Evolutionary conservation across 64 coral and sea anemone genomes (phyloP).

Genomic region (Orbicella faveolata): DNA sequence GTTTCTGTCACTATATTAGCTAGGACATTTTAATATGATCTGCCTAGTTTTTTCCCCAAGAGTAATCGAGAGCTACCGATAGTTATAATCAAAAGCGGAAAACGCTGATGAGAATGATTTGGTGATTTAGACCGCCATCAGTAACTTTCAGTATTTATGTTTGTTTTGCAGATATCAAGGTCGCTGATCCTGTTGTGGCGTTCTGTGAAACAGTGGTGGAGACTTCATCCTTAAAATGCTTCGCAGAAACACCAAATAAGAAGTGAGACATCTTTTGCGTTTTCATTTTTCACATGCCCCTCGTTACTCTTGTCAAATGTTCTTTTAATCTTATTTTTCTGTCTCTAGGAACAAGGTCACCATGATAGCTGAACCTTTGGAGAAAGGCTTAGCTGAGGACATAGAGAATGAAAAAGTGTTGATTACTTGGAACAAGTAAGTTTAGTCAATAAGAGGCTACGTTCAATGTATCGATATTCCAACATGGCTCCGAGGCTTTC

Average conservation of each 20-base stretch:
- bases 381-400: slow-evolving; percentile 97
- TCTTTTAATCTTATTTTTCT: neutral
- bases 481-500: neutral
- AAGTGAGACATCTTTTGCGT: slow-evolving; percentile 76
- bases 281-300: neutral
- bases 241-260: slow-evolving; percentile 99
- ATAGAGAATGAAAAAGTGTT: slow-evolving; percentile 98
- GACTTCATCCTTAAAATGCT: slow-evolving; percentile 95
- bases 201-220: slow-evolving; percentile 99
- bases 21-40: too few relatives aligned
- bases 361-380: slow-evolving; percentile 96
- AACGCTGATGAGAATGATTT: too few relatives aligned
- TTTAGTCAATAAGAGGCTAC: neutral
- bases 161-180: slow-evolving; percentile 88
- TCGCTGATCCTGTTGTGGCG: slow-evolving; percentile 96
- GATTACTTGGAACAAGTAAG: slow-evolving; percentile 99
- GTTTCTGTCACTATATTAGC: too few relatives aligned
- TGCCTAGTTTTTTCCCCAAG: too few relatives aligned
- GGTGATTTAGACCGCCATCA: too few relatives aligned
- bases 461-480: neutral
- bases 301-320: neutral
- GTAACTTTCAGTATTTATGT: neutral
- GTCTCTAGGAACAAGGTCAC: slow-evolving; percentile 88
- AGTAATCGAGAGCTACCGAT: too few relatives aligned
- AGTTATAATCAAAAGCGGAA: too few relatives aligned